These are phyloP conservation scores for Apodemia duryi DNA, from an alignment of 2,888 invertebrate genomes.

Conservation along the genomic window DNA sequence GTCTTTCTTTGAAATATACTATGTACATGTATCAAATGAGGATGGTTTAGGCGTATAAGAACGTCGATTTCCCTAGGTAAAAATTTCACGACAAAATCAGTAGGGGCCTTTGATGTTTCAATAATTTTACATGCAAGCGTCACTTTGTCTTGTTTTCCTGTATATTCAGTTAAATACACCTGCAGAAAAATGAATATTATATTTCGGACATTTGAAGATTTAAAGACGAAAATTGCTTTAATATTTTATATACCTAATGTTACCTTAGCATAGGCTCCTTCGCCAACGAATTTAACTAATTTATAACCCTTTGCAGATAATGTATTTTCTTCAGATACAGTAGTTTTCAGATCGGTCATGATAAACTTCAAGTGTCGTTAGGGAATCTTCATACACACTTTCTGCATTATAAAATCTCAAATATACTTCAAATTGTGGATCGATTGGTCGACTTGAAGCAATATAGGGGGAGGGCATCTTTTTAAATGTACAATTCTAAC, in stretches of 20 bases:
- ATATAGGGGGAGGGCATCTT: slow-evolving; percentile 54
- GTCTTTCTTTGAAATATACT: slow-evolving; percentile 85
- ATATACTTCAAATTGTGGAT: slow-evolving; percentile 36
- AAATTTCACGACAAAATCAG: slow-evolving; percentile 89
- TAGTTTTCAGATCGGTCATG: slow-evolving; percentile 68
- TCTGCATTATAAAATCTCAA: slow-evolving; percentile 33
- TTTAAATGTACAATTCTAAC: slow-evolving; percentile 41
- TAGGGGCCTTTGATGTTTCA: slow-evolving; percentile 85
- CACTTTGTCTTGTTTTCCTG: slow-evolving; percentile 48
- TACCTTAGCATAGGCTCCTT: slow-evolving; percentile 90
- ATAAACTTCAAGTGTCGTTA: slow-evolving; percentile 46
- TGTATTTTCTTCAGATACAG: slow-evolving; percentile 69
- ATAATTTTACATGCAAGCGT: slow-evolving; percentile 86
- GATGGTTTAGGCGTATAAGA: slow-evolving; percentile 86
- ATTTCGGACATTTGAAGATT: neutral
- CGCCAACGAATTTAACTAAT: slow-evolving; percentile 82
- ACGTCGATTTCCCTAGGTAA: slow-evolving; percentile 90
- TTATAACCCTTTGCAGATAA: slow-evolving; percentile 79
- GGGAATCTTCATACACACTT: slow-evolving; percentile 37
- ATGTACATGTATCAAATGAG: slow-evolving; percentile 88
- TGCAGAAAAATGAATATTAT: slow-evolving; percentile 31
- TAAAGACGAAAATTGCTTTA: neutral
- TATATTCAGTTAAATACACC: slow-evolving; percentile 66
- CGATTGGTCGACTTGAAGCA: slow-evolving; percentile 40
- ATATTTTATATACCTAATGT: slow-evolving; percentile 17